Conservation (phyloP, 2,113 vertebrate genomes). For the Pterocles gutturalis region DNA sequence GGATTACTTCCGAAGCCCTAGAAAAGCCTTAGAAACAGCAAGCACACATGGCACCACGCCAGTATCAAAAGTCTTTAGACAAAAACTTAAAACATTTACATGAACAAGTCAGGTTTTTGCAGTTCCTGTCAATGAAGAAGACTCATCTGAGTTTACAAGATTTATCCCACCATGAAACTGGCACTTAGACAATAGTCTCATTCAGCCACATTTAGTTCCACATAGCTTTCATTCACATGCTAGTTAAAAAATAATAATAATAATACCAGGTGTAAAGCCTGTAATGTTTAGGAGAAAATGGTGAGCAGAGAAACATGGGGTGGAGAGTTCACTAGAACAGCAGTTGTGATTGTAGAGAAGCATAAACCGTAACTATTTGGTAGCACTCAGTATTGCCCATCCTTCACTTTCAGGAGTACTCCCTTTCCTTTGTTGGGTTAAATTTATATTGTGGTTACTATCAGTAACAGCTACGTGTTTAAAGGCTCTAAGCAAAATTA, state of each 20-base stretch:
- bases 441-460: not conserved
- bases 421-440: not conserved
- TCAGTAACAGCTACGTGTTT: not conserved
- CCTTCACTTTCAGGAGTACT: not conserved
- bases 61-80: conserved; percentile 12
- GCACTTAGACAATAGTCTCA: not conserved
- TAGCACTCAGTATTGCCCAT: not conserved
- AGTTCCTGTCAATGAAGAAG: conserved; percentile 13
- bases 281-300: not conserved
- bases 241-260: not conserved
- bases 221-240: not conserved
- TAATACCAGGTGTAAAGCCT: not conserved
- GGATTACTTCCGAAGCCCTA: not conserved
- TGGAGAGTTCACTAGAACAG: not conserved
- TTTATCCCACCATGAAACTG: conserved; percentile 13
- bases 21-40: not conserved
- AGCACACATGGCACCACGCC: not conserved
- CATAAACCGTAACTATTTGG: not conserved
- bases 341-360: not conserved
- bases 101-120: not conserved
- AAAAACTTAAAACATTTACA: conserved; percentile 35
- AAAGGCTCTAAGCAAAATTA: not conserved
- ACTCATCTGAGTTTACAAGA: conserved; percentile 32
- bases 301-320: not conserved
- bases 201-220: conserved; percentile 6